These are phyloP conservation scores for Papilio elwesi DNA, from an alignment of 2,888 invertebrate genomes.

Conservation along the genomic window DNA sequence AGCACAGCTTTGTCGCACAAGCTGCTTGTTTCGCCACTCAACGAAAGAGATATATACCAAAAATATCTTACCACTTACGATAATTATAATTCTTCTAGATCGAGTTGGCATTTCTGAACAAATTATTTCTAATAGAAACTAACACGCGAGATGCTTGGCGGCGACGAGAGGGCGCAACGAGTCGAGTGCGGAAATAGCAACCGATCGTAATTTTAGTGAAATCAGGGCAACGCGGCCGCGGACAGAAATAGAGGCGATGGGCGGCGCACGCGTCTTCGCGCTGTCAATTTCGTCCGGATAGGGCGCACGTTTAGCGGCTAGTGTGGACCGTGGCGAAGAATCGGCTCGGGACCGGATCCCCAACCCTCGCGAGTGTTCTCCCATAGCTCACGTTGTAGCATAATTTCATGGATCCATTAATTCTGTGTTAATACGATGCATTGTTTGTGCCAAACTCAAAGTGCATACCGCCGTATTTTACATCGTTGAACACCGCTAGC, in stretches of 20 bases:
- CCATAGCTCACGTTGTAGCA: slow-evolving; percentile 5
- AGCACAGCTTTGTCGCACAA: too few relatives aligned
- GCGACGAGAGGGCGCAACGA: slow-evolving; percentile 66
- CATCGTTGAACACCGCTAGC: slow-evolving; percentile 18
- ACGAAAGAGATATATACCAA: too few relatives aligned
- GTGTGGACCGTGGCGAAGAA: slow-evolving; percentile 48
- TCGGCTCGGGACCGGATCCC: slow-evolving; percentile 42
- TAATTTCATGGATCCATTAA: slow-evolving; percentile 43
- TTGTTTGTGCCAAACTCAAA: slow-evolving; percentile 23
- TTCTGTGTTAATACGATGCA: slow-evolving; percentile 35
- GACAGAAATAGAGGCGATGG: slow-evolving; percentile 76
- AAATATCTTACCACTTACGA: not conserved
- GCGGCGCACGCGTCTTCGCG: slow-evolving; percentile 74
- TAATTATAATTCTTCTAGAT: slow-evolving; percentile 17
- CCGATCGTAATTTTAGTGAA: slow-evolving; percentile 83
- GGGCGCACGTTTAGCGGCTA: slow-evolving; percentile 74
- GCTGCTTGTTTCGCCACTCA: too few relatives aligned
- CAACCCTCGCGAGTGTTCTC: slow-evolving; percentile 58
- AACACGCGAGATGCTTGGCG: slow-evolving; percentile 68
- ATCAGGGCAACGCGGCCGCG: slow-evolving; percentile 83
- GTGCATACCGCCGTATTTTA: slow-evolving; percentile 25
- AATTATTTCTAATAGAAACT: slow-evolving; percentile 40
- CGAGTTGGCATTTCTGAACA: slow-evolving; percentile 2
- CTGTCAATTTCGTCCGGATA: slow-evolving; percentile 82
- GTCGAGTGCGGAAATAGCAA: slow-evolving; percentile 82